These are phyloP conservation scores for Halichoerus grypus DNA, from an alignment of 2,113 vertebrate genomes.

Conservation along the genomic window DNA sequence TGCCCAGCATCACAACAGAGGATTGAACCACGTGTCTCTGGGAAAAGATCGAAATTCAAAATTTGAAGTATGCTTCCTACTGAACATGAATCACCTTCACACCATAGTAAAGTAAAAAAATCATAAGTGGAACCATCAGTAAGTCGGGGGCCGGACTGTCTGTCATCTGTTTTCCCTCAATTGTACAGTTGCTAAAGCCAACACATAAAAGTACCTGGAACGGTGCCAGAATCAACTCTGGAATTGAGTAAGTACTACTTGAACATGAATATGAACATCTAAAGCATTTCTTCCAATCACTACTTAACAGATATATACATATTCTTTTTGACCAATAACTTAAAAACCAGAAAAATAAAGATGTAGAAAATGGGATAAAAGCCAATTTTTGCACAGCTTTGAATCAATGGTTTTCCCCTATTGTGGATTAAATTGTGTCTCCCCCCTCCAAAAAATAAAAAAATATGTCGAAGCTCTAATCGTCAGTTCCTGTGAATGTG, in stretches of 20 bases:
- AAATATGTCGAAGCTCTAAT: neutral
- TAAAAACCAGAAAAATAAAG: neutral
- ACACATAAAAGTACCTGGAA: neutral
- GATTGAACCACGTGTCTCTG: neutral
- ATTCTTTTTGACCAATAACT: neutral
- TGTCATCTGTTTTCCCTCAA: neutral
- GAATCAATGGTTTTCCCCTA: neutral
- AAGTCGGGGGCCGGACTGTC: neutral
- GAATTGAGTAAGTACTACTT: neutral
- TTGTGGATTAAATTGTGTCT: neutral
- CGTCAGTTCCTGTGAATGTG: neutral
- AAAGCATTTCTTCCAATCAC: neutral
- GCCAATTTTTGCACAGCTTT: neutral
- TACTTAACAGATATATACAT: neutral
- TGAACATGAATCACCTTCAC: neutral
- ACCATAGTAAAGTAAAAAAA: neutral
- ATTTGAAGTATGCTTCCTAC: neutral
- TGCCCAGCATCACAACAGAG: neutral
- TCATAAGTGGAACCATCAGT: neutral
- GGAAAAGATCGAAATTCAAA: neutral
- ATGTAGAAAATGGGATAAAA: neutral
- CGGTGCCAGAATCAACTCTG: neutral
- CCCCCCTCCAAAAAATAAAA: neutral
- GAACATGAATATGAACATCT: neutral
- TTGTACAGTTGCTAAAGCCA: neutral